phyloP scores from a whole-genome alignment of 2,888 invertebrate species.

The Neoscelio sp. region DNA sequence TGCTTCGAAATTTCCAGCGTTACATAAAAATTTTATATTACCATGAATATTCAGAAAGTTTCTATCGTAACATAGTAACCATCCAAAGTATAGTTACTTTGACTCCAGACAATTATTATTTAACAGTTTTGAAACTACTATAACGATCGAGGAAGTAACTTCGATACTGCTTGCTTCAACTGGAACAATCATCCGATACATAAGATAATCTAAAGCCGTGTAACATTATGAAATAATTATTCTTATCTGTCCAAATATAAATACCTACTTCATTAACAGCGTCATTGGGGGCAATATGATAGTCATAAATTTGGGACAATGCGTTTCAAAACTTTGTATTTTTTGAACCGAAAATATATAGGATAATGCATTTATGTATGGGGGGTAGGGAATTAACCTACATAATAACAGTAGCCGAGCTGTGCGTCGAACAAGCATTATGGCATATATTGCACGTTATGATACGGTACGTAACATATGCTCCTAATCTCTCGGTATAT shows the following conservation, averaged over 20 bases:
- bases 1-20: slow-evolving; percentile 17
- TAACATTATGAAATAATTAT: no score
- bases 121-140: no score
- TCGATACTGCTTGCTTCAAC: no score
- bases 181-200: no score
- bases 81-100: slow-evolving; percentile 19
- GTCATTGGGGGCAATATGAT: slow-evolving; percentile 26
- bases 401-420: slow-evolving; percentile 66
- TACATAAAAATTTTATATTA: slow-evolving; percentile 19
- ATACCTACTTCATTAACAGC: slow-evolving; percentile 27
- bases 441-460: slow-evolving; percentile 70
- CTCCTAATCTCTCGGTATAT: slow-evolving; percentile 81
- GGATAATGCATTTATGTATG: slow-evolving; percentile 72
- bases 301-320: slow-evolving; percentile 30
- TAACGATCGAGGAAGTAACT: no score
- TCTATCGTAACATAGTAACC: slow-evolving; percentile 1
- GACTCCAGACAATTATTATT: no score
- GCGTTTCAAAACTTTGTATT: slow-evolving; percentile 38
- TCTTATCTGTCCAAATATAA: slow-evolving; percentile 6
- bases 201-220: no score
- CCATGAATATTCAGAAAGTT: slow-evolving; percentile 11
- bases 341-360: slow-evolving; percentile 58
- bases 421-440: slow-evolving; percentile 67
- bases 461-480: slow-evolving; percentile 79
- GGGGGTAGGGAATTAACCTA: slow-evolving; percentile 72